Conservation (phyloP, 2,888 invertebrate genomes). For the Auanema freiburgensis region DNA sequence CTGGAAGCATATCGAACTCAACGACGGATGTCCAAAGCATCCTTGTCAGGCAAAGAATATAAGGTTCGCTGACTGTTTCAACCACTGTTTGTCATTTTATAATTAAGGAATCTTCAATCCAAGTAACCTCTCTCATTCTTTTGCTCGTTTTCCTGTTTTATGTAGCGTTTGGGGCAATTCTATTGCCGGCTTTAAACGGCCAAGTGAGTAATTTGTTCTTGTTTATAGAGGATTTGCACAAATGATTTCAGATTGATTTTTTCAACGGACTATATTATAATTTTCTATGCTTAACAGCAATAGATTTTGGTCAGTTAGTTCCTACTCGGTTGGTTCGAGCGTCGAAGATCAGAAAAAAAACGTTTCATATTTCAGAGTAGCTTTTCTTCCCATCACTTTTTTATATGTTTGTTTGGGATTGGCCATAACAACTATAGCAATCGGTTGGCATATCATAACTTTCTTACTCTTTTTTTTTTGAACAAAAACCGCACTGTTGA, state of each 20-base stretch:
- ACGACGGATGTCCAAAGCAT: conserved; percentile 48
- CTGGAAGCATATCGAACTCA: conserved; percentile 54
- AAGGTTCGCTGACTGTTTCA: conserved; percentile 14
- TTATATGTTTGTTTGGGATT: conserved; percentile 62
- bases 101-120: conserved; percentile 45
- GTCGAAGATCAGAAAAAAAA: conserved; percentile 18
- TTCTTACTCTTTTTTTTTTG: conserved; percentile 8
- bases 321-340: conserved; percentile 36
- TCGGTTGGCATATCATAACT: conserved; percentile 29
- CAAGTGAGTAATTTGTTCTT: conserved; percentile 26
- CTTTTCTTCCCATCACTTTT: conserved; percentile 61
- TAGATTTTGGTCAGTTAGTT: conserved; percentile 62
- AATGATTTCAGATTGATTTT: conserved; percentile 52
- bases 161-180: conserved; percentile 59
- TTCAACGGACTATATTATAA: conserved; percentile 63
- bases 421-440: conserved; percentile 63
- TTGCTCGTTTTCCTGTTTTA: conserved; percentile 57
- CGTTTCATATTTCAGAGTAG: conserved; percentile 42
- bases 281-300: conserved; percentile 61
- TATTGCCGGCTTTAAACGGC: conserved; percentile 62
- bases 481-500: background rate
- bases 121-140: conserved; percentile 55
- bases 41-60: conserved; percentile 47
- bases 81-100: conserved; percentile 9
- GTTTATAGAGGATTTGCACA: background rate